phyloP scores from a whole-genome alignment of 2,888 invertebrate genomes.

The Willowsia nigromaculata region DNA sequence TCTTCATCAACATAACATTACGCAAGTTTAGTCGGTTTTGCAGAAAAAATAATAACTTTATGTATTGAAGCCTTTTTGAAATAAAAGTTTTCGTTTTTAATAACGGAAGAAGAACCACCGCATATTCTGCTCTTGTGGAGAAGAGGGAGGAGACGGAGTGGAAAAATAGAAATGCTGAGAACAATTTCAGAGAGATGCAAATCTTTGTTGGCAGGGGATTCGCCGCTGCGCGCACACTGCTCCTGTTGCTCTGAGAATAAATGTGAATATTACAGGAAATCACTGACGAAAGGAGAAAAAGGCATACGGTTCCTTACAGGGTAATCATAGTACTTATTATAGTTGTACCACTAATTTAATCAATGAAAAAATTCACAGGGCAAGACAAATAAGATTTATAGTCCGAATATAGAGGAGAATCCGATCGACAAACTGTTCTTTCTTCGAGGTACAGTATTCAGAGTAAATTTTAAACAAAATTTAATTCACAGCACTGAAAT shows the following conservation, averaged over 20 bases:
- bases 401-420: background rate
- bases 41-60: background rate
- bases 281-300: background rate
- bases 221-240: background rate
- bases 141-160: background rate
- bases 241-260: background rate
- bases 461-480: background rate
- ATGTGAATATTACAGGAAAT: slow-evolving; percentile 24
- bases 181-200: slow-evolving; percentile 15
- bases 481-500: background rate
- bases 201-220: slow-evolving; percentile 2
- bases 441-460: background rate
- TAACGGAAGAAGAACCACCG: background rate
- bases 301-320: slow-evolving; percentile 33
- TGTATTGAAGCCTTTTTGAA: background rate
- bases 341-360: slow-evolving; percentile 1
- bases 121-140: background rate
- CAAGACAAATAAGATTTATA: background rate
- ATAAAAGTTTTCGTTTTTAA: background rate
- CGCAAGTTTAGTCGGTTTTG: background rate
- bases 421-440: background rate
- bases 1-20: slow-evolving; percentile 5
- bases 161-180: background rate
- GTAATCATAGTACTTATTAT: slow-evolving; percentile 1
- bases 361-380: background rate